These are phyloP conservation scores for Carterocephalus palaemon DNA, from an alignment of 2,888 invertebrate genomes.

Conservation along the genomic window DNA sequence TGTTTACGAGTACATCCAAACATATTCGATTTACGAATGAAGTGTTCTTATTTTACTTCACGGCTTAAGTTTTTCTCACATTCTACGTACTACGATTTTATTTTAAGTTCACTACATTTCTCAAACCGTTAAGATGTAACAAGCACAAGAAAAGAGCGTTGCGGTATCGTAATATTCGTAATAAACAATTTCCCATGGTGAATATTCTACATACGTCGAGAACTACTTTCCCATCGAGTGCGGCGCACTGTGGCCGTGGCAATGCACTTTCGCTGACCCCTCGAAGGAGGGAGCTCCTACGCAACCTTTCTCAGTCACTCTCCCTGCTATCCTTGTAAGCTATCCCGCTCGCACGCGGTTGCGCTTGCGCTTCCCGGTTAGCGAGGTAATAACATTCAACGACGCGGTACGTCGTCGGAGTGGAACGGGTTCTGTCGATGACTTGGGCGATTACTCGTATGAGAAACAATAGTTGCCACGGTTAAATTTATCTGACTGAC, in stretches of 20 bases:
- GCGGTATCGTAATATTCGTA: constrained; percentile 31
- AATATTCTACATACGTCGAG: constrained; percentile 56
- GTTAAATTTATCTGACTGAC: constrained; percentile 48
- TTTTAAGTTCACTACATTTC: too few relatives aligned
- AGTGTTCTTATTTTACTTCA: too few relatives aligned
- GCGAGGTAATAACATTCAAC: constrained; percentile 72
- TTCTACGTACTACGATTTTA: too few relatives aligned
- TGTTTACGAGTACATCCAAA: too few relatives aligned
- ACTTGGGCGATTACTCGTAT: constrained; percentile 70
- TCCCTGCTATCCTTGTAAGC: constrained; percentile 51
- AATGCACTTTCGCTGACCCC: constrained; percentile 79
- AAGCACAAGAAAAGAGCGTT: constrained; percentile 7
- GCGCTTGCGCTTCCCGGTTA: constrained; percentile 70
- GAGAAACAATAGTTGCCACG: constrained; percentile 66
- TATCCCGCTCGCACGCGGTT: constrained; percentile 57
- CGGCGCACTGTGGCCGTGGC: constrained; percentile 69
- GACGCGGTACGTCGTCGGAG: constrained; percentile 72
- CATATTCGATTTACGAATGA: too few relatives aligned
- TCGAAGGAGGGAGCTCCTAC: constrained; percentile 62
- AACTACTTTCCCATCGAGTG: constrained; percentile 72
- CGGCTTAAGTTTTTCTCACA: too few relatives aligned
- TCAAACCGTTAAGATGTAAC: constrained; percentile 4
- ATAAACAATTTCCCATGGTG: constrained; percentile 46
- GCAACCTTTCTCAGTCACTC: constrained; percentile 59
- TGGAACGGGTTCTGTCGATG: constrained; percentile 78